A percentile compares a stretch with the other conserved stretches of the same genome.
Evolutionary conservation across 2,797 vertebrate genomes (phyloP).

Genomic region (Melanotaenia maccullochi): DNA sequence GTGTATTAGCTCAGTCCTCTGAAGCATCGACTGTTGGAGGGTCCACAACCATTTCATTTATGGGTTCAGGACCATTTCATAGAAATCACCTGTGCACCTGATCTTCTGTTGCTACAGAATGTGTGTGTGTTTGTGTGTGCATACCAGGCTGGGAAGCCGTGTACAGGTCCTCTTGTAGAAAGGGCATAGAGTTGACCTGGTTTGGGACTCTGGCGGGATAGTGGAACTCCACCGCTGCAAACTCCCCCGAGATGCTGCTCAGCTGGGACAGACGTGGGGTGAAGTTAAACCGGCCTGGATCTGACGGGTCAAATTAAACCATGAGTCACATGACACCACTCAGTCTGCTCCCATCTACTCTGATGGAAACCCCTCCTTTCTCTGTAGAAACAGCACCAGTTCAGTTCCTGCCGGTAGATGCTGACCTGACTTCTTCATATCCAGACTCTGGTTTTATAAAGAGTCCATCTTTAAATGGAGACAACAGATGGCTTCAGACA

Average conservation of each 20-base stretch:
- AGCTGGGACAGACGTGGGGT: conserved; percentile 93
- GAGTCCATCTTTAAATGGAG: neutral
- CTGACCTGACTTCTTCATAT: too few relatives aligned
- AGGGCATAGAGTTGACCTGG: conserved; percentile 91
- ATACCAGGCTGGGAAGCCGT: conserved; percentile 91
- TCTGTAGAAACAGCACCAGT: too few relatives aligned
- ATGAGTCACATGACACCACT: neutral
- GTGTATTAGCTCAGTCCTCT: too few relatives aligned
- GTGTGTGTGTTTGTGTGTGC: neutral
- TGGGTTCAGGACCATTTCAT: too few relatives aligned
- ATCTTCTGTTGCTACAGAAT: conserved; percentile 82
- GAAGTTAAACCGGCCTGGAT: conserved; percentile 97
- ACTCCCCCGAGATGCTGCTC: conserved; percentile 93
- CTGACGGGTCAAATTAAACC: conserved; percentile 68
- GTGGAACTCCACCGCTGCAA: conserved; percentile 88
- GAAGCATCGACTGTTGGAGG: too few relatives aligned
- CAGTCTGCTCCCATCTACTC: neutral
- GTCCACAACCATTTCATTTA: too few relatives aligned
- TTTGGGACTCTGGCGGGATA: conserved; percentile 87
- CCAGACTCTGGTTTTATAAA: neutral
- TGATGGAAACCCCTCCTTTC: too few relatives aligned
- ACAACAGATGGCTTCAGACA: neutral
- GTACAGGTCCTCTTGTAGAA: conserved; percentile 95
- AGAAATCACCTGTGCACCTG: too few relatives aligned
- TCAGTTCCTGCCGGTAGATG: neutral